Evolutionary conservation across 2,888 invertebrate species (phyloP).

Genomic region (Asteroscopus sphinx): DNA sequence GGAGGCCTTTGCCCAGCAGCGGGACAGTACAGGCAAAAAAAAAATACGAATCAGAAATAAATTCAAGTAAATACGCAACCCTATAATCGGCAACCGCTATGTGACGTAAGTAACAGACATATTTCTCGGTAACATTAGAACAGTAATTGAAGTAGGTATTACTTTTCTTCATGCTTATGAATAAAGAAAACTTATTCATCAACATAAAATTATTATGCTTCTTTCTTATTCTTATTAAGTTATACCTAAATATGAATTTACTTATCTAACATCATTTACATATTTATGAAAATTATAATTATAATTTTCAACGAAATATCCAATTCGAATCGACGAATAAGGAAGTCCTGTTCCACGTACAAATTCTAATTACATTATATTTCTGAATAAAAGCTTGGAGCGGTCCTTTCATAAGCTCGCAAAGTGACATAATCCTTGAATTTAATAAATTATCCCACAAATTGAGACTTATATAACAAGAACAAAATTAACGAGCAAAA

Average conservation of each 20-base stretch:
- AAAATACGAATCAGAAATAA: too few relatives aligned
- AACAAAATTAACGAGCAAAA: constrained; percentile 49
- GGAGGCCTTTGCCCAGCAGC: too few relatives aligned
- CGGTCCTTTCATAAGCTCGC: constrained; percentile 37
- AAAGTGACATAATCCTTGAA: constrained; percentile 51
- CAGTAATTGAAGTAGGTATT: too few relatives aligned
- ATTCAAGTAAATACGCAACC: too few relatives aligned
- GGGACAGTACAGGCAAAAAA: too few relatives aligned
- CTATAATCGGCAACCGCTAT: too few relatives aligned
- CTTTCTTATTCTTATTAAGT: constrained; percentile 25
- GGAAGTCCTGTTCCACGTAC: constrained; percentile 35
- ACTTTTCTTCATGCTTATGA: too few relatives aligned
- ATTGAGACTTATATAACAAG: constrained; percentile 48
- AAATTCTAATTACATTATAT: constrained; percentile 51
- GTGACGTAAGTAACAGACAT: too few relatives aligned
- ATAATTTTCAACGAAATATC: constrained; percentile 29
- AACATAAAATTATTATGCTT: too few relatives aligned
- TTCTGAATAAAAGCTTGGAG: constrained; percentile 33
- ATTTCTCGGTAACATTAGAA: too few relatives aligned
- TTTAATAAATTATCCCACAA: constrained; percentile 49
- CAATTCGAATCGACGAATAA: constrained; percentile 37
- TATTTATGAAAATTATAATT: constrained; percentile 39
- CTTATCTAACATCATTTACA: constrained; percentile 21
- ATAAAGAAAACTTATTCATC: too few relatives aligned
- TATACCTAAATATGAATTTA: constrained; percentile 47